A percentile compares a stretch with the other conserved stretches of the same genome.
Conservation (phyloP, 2,888 invertebrate genomes). For the Dryobota labecula region DNA sequence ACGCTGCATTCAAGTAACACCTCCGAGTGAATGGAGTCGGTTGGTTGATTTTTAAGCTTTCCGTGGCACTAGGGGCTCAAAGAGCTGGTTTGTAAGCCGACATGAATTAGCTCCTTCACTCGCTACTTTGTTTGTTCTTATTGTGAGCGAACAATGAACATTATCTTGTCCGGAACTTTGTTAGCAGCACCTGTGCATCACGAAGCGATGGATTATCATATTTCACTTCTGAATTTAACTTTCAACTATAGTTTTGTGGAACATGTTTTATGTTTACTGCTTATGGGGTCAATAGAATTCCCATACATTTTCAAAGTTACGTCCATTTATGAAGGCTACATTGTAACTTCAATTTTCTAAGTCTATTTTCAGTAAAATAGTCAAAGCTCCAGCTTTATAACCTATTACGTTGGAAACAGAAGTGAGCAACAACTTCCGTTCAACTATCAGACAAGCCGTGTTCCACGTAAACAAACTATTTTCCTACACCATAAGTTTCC, state of each 20-base stretch:
- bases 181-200: slow-evolving; percentile 63
- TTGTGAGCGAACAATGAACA: slow-evolving; percentile 63
- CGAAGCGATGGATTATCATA: slow-evolving; percentile 63
- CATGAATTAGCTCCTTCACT: slow-evolving; percentile 71
- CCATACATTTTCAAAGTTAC: slow-evolving; percentile 10
- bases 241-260: slow-evolving; percentile 27
- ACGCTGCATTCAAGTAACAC: slow-evolving; percentile 72
- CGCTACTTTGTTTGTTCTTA: slow-evolving; percentile 61
- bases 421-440: background rate
- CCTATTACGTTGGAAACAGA: slow-evolving; percentile 9
- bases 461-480: slow-evolving; percentile 5
- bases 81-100: slow-evolving; percentile 72
- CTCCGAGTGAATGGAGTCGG: slow-evolving; percentile 73
- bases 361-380: background rate
- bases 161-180: slow-evolving; percentile 57
- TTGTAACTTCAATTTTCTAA: background rate
- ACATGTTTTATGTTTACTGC: slow-evolving; percentile 13
- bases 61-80: slow-evolving; percentile 59
- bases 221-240: slow-evolving; percentile 54
- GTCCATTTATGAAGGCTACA: background rate
- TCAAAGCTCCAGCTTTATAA: background rate
- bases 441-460: background rate
- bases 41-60: slow-evolving; percentile 76
- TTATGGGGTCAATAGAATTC: background rate
- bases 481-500: background rate